A percentile compares a stretch with the other conserved stretches of the same genome.
Evolutionary conservation across 2,113 vertebrate species (phyloP).

Genomic region (Oophaga pumilio): DNA sequence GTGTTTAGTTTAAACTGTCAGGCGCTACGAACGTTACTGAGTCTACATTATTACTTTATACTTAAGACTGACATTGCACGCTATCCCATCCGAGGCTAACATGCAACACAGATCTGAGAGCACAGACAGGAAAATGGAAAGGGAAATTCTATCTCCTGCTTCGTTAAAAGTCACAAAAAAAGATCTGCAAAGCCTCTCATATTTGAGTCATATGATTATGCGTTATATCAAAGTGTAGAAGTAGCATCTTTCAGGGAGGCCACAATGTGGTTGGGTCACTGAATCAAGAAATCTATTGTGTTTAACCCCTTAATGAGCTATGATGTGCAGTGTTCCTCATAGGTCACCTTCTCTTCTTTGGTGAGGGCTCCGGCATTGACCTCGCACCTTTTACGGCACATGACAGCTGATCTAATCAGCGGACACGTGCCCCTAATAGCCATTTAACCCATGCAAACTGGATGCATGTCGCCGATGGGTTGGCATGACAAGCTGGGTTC

Average conservation of each 20-base stretch:
- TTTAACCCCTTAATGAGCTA: no score
- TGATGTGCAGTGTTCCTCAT: no score
- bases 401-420: no score
- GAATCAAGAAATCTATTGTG: background rate
- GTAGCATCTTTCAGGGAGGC: background rate
- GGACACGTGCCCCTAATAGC: no score
- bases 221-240: no score
- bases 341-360: no score
- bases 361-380: no score
- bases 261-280: background rate
- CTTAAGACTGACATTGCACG: background rate
- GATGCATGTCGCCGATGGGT: no score
- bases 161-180: background rate
- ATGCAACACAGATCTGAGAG: background rate
- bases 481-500: no score
- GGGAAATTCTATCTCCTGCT: background rate
- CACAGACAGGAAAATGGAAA: background rate
- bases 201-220: background rate
- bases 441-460: no score
- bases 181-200: background rate
- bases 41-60: constrained; percentile 3
- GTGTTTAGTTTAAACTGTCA: background rate
- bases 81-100: background rate
- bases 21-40: background rate
- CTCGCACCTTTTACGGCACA: no score